These are phyloP conservation scores for Chloroceryle amazona DNA, from an alignment of 2,797 vertebrate species.

Conservation along the genomic window DNA sequence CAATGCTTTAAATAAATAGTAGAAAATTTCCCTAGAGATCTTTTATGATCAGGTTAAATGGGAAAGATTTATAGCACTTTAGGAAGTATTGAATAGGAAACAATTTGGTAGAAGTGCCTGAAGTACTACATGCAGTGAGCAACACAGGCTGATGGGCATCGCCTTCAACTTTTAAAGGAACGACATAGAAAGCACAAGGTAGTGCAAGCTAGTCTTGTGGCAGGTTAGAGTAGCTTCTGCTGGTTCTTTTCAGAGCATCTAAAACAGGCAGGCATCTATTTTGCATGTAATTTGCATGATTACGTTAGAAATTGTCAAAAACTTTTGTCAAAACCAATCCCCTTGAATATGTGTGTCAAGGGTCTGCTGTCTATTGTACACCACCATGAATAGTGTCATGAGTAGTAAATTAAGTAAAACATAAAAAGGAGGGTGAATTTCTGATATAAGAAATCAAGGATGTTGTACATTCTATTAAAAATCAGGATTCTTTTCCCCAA, in stretches of 20 bases:
- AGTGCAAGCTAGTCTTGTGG: not conserved
- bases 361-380: not conserved
- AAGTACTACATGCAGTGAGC: not conserved
- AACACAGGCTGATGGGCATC: not conserved
- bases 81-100: not conserved
- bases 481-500: not conserved
- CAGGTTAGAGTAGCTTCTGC: not conserved
- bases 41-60: not conserved
- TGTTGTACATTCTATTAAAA: not conserved
- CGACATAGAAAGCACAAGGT: not conserved
- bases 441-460: not conserved
- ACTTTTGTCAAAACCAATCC: not conserved
- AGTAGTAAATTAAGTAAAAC: not conserved
- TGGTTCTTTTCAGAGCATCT: not conserved
- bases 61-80: slow-evolving; percentile 9
- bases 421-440: not conserved
- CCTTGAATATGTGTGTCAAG: not conserved
- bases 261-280: not conserved
- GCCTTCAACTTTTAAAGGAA: not conserved
- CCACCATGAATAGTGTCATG: not conserved
- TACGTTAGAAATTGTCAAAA: not conserved
- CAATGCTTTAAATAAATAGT: slow-evolving; percentile 39
- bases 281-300: not conserved
- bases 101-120: not conserved
- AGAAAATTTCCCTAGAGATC: not conserved